Conservation (phyloP, 92 coral and sea anemone species). For the Metridium senile region DNA sequence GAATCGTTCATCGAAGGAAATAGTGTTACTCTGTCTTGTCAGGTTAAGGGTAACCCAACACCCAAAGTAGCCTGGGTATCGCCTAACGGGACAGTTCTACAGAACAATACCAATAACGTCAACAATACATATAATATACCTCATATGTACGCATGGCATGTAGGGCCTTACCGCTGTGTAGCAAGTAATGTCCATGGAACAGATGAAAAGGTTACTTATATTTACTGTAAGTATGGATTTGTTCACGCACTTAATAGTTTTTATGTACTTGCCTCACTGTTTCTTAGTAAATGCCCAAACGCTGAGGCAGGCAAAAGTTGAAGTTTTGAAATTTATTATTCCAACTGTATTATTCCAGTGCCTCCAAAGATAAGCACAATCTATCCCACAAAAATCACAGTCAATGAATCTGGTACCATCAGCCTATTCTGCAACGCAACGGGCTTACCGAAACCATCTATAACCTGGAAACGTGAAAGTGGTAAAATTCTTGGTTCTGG, state of each 20-base stretch:
- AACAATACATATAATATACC: slow-evolving; percentile 34
- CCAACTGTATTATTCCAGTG: no score
- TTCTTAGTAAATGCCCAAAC: no score
- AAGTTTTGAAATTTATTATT: no score
- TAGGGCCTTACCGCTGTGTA: slow-evolving; percentile 41
- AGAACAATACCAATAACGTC: slow-evolving; percentile 29
- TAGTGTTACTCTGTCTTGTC: slow-evolving; percentile 34
- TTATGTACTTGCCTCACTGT: no score
- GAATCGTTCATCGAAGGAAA: slow-evolving; percentile 41
- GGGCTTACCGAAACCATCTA: slow-evolving; percentile 50
- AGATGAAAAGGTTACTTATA: slow-evolving; percentile 25
- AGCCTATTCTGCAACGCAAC: slow-evolving; percentile 50
- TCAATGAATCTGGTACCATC: slow-evolving; percentile 34
- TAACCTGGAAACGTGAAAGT: slow-evolving; percentile 38
- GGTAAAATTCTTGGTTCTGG: slow-evolving; percentile 17
- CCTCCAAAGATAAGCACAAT: slow-evolving; percentile 40
- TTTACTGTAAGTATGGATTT: slow-evolving; percentile 29
- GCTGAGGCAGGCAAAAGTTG: no score
- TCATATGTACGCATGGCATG: slow-evolving; percentile 18
- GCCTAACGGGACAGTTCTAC: slow-evolving; percentile 48
- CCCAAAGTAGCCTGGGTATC: slow-evolving; percentile 46
- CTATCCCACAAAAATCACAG: slow-evolving; percentile 27
- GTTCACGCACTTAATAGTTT: no score
- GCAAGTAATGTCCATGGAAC: slow-evolving; percentile 32
- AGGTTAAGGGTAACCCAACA: slow-evolving; percentile 46